Conservation (phyloP, 2,888 invertebrate genomes). For the Ganaspis brasiliensis region DNA sequence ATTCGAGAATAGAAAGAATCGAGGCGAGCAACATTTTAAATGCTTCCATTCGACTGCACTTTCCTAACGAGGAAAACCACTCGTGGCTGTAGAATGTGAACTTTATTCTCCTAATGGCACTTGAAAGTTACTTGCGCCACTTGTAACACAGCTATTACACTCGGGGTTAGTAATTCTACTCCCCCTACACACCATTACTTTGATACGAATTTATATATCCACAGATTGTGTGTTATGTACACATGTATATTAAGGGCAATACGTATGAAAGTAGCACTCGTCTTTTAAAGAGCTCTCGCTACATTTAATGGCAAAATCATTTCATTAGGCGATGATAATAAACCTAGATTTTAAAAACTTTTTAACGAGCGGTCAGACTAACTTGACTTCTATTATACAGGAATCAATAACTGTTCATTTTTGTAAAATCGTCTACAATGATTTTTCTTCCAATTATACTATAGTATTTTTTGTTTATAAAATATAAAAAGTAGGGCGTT, state of each 20-base stretch:
- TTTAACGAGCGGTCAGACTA: conserved; percentile 76
- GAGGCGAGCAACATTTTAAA: conserved; percentile 53
- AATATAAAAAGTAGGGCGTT: no score
- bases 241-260: conserved; percentile 51
- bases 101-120: conserved; percentile 67
- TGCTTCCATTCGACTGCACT: conserved; percentile 57
- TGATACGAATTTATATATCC: conserved; percentile 42
- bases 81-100: conserved; percentile 55
- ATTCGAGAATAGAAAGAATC: conserved; percentile 43
- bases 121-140: conserved; percentile 74
- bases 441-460: no score
- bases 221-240: conserved; percentile 52
- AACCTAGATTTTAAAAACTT: conserved; percentile 74
- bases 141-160: conserved; percentile 70
- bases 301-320: conserved; percentile 55
- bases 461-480: no score
- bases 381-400: conserved; percentile 56
- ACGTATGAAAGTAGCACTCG: conserved; percentile 55
- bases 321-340: conserved; percentile 64
- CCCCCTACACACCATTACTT: conserved; percentile 21
- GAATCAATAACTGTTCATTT: conserved; percentile 2
- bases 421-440: no score
- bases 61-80: conserved; percentile 59
- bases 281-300: conserved; percentile 59
- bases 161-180: conserved; percentile 50